Evolutionary conservation across 2,888 invertebrate species (phyloP).

Genomic region (Eristalis tenax): DNA sequence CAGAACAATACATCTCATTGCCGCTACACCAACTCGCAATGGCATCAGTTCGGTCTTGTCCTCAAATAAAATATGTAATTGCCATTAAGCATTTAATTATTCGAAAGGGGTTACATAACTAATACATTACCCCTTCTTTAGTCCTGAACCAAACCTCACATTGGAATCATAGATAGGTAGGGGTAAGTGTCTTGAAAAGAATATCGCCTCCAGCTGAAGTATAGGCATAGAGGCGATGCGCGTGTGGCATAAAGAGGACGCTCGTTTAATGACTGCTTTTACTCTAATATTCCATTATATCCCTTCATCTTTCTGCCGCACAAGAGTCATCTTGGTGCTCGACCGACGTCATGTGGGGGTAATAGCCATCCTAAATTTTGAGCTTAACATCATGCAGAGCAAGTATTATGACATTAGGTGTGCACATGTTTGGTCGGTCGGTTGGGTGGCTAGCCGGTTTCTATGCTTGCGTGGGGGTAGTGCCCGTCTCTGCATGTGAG

Average conservation of each 20-base stretch:
- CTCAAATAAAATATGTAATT: conserved; percentile 36
- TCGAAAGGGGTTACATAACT: conserved; percentile 44
- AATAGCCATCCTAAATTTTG: conserved; percentile 71
- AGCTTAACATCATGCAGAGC: conserved; percentile 68
- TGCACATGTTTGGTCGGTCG: conserved; percentile 10
- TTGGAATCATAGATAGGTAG: conserved; percentile 19
- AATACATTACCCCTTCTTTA: conserved; percentile 40
- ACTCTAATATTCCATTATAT: conserved; percentile 72
- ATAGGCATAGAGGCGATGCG: conserved; percentile 35
- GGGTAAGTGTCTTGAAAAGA: conserved; percentile 49
- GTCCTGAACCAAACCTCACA: conserved; percentile 33
- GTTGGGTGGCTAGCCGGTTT: not conserved
- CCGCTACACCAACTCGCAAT: not conserved
- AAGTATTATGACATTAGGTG: conserved; percentile 70
- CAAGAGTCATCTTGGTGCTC: conserved; percentile 67
- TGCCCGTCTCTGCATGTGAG: conserved; percentile 37
- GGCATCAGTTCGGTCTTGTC: not conserved
- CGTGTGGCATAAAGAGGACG: conserved; percentile 42
- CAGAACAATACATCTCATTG: not conserved
- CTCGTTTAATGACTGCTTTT: conserved; percentile 68
- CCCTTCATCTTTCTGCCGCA: conserved; percentile 65
- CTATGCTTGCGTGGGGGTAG: not conserved
- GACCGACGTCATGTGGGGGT: conserved; percentile 69
- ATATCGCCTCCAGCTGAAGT: conserved; percentile 41
- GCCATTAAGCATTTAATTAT: conserved; percentile 55